These are phyloP conservation scores for Morpho achilles DNA, from an alignment of 2,888 invertebrate species.

Conservation along the genomic window DNA sequence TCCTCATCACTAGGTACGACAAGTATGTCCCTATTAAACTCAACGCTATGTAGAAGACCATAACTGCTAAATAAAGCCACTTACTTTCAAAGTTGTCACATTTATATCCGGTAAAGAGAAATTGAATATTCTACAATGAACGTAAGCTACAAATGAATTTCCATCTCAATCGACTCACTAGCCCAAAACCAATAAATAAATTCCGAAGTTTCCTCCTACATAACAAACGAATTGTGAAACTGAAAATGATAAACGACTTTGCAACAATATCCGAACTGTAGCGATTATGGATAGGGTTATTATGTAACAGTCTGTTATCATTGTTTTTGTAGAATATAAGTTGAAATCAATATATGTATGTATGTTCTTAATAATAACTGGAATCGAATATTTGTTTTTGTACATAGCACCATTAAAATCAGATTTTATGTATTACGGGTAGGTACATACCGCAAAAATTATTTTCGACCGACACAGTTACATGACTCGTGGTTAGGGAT, in stretches of 20 bases:
- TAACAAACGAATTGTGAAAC: conserved; percentile 19
- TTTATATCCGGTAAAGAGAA: conserved; percentile 63
- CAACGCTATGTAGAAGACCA: conserved; percentile 55
- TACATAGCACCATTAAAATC: too few relatives aligned
- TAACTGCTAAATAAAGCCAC: conserved; percentile 60
- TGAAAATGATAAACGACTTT: conserved; percentile 13
- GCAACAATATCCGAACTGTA: conserved; percentile 10
- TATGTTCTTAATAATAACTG: too few relatives aligned
- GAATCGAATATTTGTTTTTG: too few relatives aligned
- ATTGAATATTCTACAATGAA: conserved; percentile 73
- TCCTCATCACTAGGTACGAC: too few relatives aligned
- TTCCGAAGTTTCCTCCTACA: conserved; percentile 32
- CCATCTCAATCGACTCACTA: conserved; percentile 66
- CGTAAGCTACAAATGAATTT: conserved; percentile 67
- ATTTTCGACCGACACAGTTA: too few relatives aligned
- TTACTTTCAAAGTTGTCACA: conserved; percentile 77
- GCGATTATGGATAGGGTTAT: conserved; percentile 5
- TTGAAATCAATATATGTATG: too few relatives aligned
- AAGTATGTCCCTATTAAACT: too few relatives aligned
- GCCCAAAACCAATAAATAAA: conserved; percentile 57
- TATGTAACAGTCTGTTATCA: background rate
- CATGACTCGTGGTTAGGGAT: too few relatives aligned
- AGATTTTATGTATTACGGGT: too few relatives aligned
- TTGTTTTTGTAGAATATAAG: background rate
- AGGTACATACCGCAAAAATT: too few relatives aligned